Evolutionary conservation across 2,888 invertebrate species (phyloP).

Genomic region (Dastarcus helophoroides): DNA sequence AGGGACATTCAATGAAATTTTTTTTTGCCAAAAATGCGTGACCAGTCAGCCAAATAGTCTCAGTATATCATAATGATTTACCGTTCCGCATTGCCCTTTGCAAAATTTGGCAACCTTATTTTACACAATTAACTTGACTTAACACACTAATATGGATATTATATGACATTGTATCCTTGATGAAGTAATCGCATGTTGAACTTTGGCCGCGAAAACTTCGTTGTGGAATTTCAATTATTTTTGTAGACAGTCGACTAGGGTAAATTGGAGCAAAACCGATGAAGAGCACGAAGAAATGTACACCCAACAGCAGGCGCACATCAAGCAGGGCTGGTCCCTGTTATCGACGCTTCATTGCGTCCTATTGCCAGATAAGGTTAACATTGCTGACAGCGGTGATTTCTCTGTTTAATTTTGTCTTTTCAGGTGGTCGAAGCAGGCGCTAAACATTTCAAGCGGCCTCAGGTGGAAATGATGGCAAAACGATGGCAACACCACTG

Average conservation of each 20-base stretch:
- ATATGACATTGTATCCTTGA: too few species aligned
- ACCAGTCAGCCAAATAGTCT: too few species aligned
- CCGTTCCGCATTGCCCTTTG: too few species aligned
- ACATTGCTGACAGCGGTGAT: conserved; percentile 4
- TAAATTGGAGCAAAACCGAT: conserved; percentile 58
- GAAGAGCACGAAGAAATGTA: conserved; percentile 76
- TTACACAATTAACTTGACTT: too few species aligned
- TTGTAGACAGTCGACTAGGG: conserved; percentile 49
- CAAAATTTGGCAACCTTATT: too few species aligned
- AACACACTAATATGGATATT: too few species aligned
- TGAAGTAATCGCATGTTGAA: too few species aligned
- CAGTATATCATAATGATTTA: too few species aligned
- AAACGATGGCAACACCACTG: conserved; percentile 98
- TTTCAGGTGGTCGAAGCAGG: conserved; percentile 41
- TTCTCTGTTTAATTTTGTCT: conserved; percentile 1
- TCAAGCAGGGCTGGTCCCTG: conserved; percentile 95
- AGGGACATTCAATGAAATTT: too few species aligned
- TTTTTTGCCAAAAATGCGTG: too few species aligned
- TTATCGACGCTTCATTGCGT: conserved; percentile 94
- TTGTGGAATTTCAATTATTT: conserved; percentile 1
- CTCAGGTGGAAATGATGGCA: conserved; percentile 95
- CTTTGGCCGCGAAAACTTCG: too few species aligned
- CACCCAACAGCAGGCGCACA: conserved; percentile 80
- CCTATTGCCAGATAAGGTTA: conserved; percentile 82
- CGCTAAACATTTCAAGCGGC: conserved; percentile 77